These are phyloP conservation scores for Lota lota DNA, from an alignment of 2,113 vertebrate species.

Conservation along the genomic window DNA sequence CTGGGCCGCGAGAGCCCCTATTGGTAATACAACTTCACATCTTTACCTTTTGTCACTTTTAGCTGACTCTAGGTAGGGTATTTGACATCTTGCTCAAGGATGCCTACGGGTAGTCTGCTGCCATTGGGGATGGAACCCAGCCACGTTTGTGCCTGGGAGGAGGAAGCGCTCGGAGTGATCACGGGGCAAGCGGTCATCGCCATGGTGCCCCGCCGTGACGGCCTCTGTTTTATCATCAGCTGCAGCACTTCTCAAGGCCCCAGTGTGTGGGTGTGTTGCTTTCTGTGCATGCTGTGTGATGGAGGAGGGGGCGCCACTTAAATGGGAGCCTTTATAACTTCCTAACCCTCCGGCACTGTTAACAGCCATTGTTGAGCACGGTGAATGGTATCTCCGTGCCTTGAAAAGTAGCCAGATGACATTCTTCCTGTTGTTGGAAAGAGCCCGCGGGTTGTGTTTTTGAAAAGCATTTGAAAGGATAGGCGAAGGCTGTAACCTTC, in stretches of 20 bases:
- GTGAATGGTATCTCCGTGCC: constrained; percentile 71
- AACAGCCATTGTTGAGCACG: constrained; percentile 66
- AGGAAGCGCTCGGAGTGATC: constrained; percentile 27
- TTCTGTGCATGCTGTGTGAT: constrained; percentile 39
- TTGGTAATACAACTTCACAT: no score
- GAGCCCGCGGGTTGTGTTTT: constrained; percentile 57
- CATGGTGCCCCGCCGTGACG: constrained; percentile 50
- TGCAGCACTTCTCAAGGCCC: constrained; percentile 51
- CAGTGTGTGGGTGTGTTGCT: constrained; percentile 50
- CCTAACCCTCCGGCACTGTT: constrained; percentile 66
- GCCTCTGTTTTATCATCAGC: constrained; percentile 47
- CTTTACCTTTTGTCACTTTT: no score
- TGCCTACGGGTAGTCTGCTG: background rate
- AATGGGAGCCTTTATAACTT: constrained; percentile 70
- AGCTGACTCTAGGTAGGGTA: no score
- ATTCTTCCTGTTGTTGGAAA: constrained; percentile 73
- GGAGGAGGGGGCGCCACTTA: constrained; percentile 44
- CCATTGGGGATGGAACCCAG: no score
- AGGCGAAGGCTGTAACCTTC: constrained; percentile 66
- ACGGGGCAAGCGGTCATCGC: constrained; percentile 36
- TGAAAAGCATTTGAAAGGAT: constrained; percentile 65
- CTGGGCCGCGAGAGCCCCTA: background rate
- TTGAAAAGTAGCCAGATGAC: constrained; percentile 74
- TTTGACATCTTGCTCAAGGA: no score
- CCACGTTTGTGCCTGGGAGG: background rate